A percentile compares a stretch with the other conserved stretches of the same genome.
These are phyloP conservation scores for Medauroidea extradentata DNA, from an alignment of 1,140 invertebrate species.

Conservation along the genomic window DNA sequence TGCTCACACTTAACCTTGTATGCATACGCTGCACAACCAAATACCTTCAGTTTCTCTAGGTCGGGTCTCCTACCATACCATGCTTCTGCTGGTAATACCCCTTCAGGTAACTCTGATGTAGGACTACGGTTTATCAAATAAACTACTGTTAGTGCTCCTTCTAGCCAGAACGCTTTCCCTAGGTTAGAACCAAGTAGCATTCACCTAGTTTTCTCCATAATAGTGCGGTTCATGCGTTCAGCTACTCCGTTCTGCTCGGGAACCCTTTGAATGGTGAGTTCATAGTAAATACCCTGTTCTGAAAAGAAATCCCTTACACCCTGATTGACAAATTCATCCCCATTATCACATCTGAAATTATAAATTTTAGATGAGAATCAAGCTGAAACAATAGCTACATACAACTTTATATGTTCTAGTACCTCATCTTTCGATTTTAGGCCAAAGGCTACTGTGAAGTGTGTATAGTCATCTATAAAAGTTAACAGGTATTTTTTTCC, in stretches of 20 bases:
- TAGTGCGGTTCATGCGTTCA: constrained; percentile 29
- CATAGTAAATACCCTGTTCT: constrained; percentile 32
- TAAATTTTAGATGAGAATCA: constrained; percentile 6
- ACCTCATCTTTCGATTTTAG: too few species aligned
- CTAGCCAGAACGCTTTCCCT: constrained; percentile 41
- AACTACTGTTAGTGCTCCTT: constrained; percentile 41
- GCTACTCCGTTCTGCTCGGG: constrained; percentile 39
- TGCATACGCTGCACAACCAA: not conserved
- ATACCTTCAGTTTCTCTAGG: not conserved
- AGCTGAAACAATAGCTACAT: not conserved
- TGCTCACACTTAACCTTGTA: not conserved
- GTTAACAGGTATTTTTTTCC: too few species aligned
- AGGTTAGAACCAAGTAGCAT: constrained; percentile 36
- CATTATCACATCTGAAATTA: constrained; percentile 20
- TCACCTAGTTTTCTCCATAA: constrained; percentile 21
- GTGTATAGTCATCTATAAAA: too few species aligned
- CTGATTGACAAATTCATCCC: constrained; percentile 16
- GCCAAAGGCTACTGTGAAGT: too few species aligned
- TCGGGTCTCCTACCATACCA: not conserved
- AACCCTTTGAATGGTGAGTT: constrained; percentile 29
- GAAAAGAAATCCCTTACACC: constrained; percentile 8
- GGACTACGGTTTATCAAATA: constrained; percentile 41
- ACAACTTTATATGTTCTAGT: too few species aligned
- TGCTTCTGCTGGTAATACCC: not conserved
- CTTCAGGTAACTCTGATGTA: constrained; percentile 4